Conservation (phyloP, 2,888 invertebrate species). For the Cyrtodaria siliqua region DNA sequence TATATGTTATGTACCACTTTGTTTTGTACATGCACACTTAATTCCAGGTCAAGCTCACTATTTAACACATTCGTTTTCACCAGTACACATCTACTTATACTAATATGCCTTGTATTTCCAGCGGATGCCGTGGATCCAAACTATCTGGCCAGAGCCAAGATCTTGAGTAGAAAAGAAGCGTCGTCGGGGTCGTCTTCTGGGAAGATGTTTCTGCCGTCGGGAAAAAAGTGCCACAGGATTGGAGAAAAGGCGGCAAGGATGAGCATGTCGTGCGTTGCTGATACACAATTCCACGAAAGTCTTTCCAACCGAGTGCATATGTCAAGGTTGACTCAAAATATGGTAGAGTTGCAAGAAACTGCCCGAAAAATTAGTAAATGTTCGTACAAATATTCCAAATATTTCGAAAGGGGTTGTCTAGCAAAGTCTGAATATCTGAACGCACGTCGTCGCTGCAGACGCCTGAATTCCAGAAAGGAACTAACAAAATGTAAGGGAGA, state of each 20-base stretch:
- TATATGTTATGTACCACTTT: too few relatives aligned
- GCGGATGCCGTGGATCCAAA: slow-evolving; percentile 63
- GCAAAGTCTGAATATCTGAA: slow-evolving; percentile 60
- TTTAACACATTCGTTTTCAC: too few relatives aligned
- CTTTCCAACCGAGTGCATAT: slow-evolving; percentile 64
- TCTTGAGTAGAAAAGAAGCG: slow-evolving; percentile 38
- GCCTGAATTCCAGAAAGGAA: slow-evolving; percentile 34
- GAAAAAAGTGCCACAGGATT: slow-evolving; percentile 74
- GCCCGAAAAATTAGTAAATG: slow-evolving; percentile 73
- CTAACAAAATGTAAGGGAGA: slow-evolving; percentile 55
- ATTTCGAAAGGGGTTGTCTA: slow-evolving; percentile 75
- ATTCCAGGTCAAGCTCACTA: too few relatives aligned
- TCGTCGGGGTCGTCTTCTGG: slow-evolving; percentile 9
- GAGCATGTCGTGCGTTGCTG: slow-evolving; percentile 72
- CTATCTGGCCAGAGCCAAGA: slow-evolving; percentile 53
- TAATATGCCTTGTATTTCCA: slow-evolving; percentile 40
- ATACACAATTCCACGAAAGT: slow-evolving; percentile 66
- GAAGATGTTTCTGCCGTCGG: slow-evolving; percentile 66
- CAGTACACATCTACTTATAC: too few relatives aligned
- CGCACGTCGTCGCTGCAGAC: slow-evolving; percentile 48
- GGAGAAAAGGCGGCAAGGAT: slow-evolving; percentile 79
- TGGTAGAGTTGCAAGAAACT: slow-evolving; percentile 49
- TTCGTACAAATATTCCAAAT: slow-evolving; percentile 63
- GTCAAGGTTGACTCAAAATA: slow-evolving; percentile 18
- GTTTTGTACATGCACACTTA: too few relatives aligned